These are phyloP conservation scores for Ambastaia sidthimunki DNA, from an alignment of 2,797 vertebrate species.

Conservation along the genomic window DNA sequence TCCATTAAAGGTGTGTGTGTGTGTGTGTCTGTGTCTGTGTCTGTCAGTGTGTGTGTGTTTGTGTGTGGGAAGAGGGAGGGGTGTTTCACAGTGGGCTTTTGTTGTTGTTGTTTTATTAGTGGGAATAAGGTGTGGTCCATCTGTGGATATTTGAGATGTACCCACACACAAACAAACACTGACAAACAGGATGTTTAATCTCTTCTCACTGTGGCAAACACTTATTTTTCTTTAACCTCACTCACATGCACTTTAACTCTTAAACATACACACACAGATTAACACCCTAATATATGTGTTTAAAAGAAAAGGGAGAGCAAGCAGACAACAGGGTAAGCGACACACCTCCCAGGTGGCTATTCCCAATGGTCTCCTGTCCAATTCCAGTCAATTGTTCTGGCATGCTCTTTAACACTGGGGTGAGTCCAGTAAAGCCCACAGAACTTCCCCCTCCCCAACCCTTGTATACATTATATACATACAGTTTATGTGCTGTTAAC, in stretches of 20 bases:
- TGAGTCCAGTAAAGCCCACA: conserved; percentile 78
- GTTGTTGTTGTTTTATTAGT: conserved; percentile 85
- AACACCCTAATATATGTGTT: conserved; percentile 10
- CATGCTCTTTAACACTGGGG: conserved; percentile 76
- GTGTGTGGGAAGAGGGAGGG: background rate
- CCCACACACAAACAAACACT: background rate
- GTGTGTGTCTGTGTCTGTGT: background rate
- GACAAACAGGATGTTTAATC: conserved; percentile 10
- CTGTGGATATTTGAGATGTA: conserved; percentile 61
- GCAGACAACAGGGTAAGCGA: conserved; percentile 80
- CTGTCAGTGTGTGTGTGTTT: background rate
- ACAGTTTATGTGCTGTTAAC: background rate
- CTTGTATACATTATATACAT: background rate
- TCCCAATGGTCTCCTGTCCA: conserved; percentile 81
- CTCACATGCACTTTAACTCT: background rate
- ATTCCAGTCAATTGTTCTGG: conserved; percentile 79
- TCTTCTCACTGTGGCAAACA: background rate
- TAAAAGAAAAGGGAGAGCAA: conserved; percentile 23
- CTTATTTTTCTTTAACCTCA: background rate
- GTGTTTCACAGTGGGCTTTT: conserved; percentile 59
- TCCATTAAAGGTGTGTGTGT: conserved; percentile 81
- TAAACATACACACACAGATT: background rate
- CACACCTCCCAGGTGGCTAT: conserved; percentile 79
- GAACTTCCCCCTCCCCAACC: conserved; percentile 62
- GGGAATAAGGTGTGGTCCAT: conserved; percentile 90